Conservation (phyloP, 2,113 vertebrate species). For the Leptosomus discolor region DNA sequence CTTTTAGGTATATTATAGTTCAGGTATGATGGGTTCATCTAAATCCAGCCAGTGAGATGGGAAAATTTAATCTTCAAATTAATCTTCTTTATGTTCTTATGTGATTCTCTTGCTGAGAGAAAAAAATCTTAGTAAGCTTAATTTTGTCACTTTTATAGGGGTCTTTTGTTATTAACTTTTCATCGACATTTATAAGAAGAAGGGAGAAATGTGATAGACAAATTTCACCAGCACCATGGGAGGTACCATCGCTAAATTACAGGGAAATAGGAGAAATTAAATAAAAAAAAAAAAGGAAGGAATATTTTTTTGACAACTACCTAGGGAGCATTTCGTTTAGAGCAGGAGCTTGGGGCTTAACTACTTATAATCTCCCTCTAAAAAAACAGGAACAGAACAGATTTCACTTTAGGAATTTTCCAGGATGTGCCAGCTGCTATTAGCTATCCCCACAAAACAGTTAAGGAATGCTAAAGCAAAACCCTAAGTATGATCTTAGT, state of each 20-base stretch:
- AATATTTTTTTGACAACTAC: not conserved
- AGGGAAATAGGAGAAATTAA: not conserved
- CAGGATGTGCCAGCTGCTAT: not conserved
- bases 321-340: not conserved
- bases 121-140: not conserved
- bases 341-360: not conserved
- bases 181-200: not conserved
- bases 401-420: not conserved
- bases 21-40: not conserved
- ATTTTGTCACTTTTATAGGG: not conserved
- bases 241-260: not conserved
- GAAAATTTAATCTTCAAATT: not conserved
- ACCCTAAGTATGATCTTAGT: not conserved
- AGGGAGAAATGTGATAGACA: not conserved
- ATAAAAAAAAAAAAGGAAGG: not conserved
- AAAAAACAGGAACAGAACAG: not conserved
- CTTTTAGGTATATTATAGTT: not conserved
- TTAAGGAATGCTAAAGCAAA: not conserved
- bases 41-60: not conserved
- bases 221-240: not conserved
- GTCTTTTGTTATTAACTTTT: not conserved
- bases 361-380: not conserved
- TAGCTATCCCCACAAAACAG: not conserved
- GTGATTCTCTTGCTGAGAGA: not conserved
- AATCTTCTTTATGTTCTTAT: not conserved